Conservation (phyloP, 2,888 invertebrate genomes). For the Synanthedon tipuliformis region DNA sequence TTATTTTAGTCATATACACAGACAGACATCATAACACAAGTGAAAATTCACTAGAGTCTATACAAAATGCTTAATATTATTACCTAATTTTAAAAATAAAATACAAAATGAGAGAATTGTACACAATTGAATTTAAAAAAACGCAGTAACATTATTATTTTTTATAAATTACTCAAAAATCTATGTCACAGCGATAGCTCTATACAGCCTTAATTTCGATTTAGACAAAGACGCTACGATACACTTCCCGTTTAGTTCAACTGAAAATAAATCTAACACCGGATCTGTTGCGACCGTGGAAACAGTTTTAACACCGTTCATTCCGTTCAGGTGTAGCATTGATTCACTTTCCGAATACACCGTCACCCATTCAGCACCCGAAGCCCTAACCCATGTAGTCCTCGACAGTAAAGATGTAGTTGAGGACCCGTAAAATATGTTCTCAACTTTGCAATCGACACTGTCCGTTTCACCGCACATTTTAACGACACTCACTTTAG, state of each 20-base stretch:
- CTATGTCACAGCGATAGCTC: slow-evolving; percentile 31
- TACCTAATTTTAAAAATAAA: not conserved
- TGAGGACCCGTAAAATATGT: slow-evolving; percentile 76
- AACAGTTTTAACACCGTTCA: slow-evolving; percentile 51
- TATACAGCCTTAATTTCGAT: slow-evolving; percentile 75
- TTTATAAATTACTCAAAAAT: too few relatives aligned
- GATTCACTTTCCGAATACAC: slow-evolving; percentile 82
- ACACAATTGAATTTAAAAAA: slow-evolving; percentile 8
- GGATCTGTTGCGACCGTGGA: slow-evolving; percentile 74
- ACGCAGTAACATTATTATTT: too few relatives aligned
- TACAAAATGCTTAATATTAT: too few relatives aligned
- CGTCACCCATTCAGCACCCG: slow-evolving; percentile 74
- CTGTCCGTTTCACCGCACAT: slow-evolving; percentile 40
- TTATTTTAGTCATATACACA: too few relatives aligned
- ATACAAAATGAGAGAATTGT: not conserved
- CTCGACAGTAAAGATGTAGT: slow-evolving; percentile 76
- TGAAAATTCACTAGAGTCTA: too few relatives aligned
- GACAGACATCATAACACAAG: too few relatives aligned
- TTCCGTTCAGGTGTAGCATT: slow-evolving; percentile 74
- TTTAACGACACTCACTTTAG: slow-evolving; percentile 43
- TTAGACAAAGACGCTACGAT: slow-evolving; percentile 76
- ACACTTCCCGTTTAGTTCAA: slow-evolving; percentile 61
- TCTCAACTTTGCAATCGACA: slow-evolving; percentile 66
- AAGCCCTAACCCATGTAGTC: slow-evolving; percentile 70
- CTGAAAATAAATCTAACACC: slow-evolving; percentile 76